phyloP scores from a whole-genome alignment of 2,797 vertebrate species.

The Taenioides sp. region DNA sequence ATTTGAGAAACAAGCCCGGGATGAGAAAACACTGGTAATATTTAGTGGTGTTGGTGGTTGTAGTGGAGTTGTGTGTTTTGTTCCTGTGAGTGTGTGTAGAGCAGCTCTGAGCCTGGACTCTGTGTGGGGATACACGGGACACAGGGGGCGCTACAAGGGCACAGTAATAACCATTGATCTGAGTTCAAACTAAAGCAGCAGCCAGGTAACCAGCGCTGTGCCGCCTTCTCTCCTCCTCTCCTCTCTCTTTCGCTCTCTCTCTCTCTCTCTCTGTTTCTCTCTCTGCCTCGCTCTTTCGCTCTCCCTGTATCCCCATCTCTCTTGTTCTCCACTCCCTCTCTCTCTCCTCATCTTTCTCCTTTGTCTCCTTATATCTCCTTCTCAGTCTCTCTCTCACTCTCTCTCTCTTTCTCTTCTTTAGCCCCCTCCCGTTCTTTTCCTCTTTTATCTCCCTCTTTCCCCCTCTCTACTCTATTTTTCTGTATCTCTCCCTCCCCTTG shows the following conservation, averaged over 20 bases:
- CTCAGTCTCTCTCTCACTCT: not conserved
- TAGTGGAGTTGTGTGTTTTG: slow-evolving; percentile 2
- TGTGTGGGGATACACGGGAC: slow-evolving; percentile 14
- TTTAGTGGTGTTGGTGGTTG: slow-evolving; percentile 20
- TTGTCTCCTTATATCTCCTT: no score
- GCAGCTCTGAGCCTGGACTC: slow-evolving; percentile 16
- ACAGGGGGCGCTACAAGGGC: slow-evolving; percentile 62
- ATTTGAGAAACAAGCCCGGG: not conserved
- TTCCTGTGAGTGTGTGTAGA: not conserved
- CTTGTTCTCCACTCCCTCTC: no score
- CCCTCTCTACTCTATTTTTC: no score
- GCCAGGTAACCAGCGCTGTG: slow-evolving; percentile 62
- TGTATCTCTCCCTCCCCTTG: not conserved
- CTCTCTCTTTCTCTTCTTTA: not conserved
- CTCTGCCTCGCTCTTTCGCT: not conserved
- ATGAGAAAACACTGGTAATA: slow-evolving; percentile 22
- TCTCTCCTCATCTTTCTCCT: no score
- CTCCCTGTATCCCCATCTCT: not conserved
- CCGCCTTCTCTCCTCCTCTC: slow-evolving; percentile 18
- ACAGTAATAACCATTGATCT: slow-evolving; percentile 77
- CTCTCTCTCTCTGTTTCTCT: not conserved
- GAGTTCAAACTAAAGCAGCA: slow-evolving; percentile 67
- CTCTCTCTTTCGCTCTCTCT: no score
- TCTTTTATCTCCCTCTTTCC: no score
- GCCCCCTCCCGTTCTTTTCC: not conserved